Evolutionary conservation across 2,113 vertebrate genomes (phyloP).

Genomic region (Pimephales promelas): DNA sequence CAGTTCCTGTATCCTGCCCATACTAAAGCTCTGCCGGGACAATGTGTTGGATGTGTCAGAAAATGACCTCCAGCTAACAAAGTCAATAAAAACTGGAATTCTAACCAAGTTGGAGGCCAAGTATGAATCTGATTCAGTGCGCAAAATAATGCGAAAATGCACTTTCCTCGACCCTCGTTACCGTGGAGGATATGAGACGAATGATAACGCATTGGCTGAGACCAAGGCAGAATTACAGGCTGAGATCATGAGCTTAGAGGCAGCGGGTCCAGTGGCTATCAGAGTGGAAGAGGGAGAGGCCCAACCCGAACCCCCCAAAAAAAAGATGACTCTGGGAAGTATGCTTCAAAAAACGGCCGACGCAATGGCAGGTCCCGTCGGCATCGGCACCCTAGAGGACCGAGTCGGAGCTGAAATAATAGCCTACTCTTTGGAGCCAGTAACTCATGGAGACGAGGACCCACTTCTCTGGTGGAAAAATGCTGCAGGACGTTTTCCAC

Average conservation of each 20-base stretch:
- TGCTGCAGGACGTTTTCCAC: neutral
- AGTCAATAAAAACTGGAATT: neutral
- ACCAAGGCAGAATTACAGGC: neutral
- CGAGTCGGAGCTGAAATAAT: neutral
- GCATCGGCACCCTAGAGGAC: neutral
- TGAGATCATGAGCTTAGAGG: neutral
- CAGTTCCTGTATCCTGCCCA: constrained; percentile 17
- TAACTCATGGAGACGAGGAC: neutral
- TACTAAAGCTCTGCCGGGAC: constrained; percentile 19
- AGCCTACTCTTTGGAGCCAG: neutral
- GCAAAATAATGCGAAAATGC: neutral
- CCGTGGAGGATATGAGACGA: neutral
- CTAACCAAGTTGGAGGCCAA: constrained; percentile 20
- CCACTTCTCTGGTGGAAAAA: neutral
- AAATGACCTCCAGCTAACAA: neutral
- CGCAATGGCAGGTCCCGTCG: neutral
- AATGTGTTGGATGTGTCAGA: no score
- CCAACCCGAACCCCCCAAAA: neutral
- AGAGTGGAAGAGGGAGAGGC: neutral
- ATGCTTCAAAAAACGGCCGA: neutral
- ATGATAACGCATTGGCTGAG: neutral
- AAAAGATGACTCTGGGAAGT: neutral
- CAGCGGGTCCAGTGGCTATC: no score
- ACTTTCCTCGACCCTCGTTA: constrained; percentile 36
- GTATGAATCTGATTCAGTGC: constrained; percentile 15